Evolutionary conservation across 2,888 invertebrate species (phyloP).

Genomic region (Elmis aenea): DNA sequence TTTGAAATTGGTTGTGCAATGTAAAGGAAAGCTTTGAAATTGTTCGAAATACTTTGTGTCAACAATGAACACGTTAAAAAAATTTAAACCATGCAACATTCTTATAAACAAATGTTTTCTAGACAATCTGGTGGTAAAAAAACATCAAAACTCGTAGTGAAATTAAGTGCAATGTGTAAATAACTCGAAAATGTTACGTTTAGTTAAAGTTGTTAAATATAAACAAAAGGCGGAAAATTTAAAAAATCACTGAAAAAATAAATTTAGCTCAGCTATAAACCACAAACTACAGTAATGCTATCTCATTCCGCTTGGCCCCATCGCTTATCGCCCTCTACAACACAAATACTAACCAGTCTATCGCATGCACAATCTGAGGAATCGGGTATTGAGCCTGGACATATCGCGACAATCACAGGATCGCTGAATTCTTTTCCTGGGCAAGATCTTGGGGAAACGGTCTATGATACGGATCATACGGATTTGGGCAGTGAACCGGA

Average conservation of each 20-base stretch:
- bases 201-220: too few species aligned
- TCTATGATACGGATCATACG: conserved; percentile 74
- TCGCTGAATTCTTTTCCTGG: conserved; percentile 54
- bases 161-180: too few species aligned
- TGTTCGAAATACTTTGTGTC: too few species aligned
- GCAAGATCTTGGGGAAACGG: conserved; percentile 47
- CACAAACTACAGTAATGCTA: conserved; percentile 33
- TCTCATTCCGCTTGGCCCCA: conserved; percentile 47
- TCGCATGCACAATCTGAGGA: conserved; percentile 48
- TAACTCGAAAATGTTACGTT: too few species aligned
- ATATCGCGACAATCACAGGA: conserved; percentile 66
- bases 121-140: too few species aligned
- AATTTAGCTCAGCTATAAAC: conserved; percentile 8
- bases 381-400: conserved; percentile 63
- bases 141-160: too few species aligned
- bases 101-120: too few species aligned
- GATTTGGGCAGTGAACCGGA: conserved; percentile 76
- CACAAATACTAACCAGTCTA: conserved; percentile 36
- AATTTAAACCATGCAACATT: too few species aligned
- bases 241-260: not conserved
- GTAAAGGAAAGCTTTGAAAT: too few species aligned
- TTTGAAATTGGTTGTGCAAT: conserved; percentile 18
- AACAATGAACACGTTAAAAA: too few species aligned
- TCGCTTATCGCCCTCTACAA: conserved; percentile 44
- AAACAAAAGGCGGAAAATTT: not conserved